Evolutionary conservation across 2,888 invertebrate species (phyloP).

Genomic region (Gari tellinella): DNA sequence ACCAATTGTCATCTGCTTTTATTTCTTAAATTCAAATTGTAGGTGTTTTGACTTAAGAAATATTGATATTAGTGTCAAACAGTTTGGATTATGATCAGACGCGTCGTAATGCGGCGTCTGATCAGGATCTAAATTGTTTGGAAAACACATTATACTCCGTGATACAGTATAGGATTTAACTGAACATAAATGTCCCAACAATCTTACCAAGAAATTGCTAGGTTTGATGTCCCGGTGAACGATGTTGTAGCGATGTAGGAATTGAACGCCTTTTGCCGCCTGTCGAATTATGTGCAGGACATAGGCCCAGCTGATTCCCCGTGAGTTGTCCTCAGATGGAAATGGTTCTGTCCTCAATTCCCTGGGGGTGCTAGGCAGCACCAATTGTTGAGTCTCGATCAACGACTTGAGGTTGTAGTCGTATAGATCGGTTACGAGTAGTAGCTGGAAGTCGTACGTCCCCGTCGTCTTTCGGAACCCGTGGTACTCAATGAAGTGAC

Average conservation of each 20-base stretch:
- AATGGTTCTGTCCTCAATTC: no score
- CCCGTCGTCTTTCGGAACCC: background rate
- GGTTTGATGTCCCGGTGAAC: conserved; percentile 99
- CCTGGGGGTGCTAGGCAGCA: no score
- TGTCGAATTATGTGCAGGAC: background rate
- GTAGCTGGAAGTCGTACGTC: background rate
- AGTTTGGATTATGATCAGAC: no score
- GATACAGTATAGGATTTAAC: no score
- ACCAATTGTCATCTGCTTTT: no score
- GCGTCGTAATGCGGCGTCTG: no score
- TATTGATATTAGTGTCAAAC: no score
- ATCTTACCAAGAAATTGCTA: conserved; percentile 97
- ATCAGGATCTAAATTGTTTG: no score
- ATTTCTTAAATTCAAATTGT: no score
- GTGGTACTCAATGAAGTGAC: background rate
- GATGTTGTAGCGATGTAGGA: conserved; percentile 96
- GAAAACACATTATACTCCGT: no score
- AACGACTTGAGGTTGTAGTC: conserved; percentile 1
- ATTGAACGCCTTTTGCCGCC: conserved; percentile 87
- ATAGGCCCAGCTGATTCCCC: background rate
- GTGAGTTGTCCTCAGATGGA: background rate
- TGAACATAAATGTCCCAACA: no score
- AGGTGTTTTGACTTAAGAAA: no score
- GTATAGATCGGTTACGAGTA: background rate
- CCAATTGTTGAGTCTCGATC: background rate